phyloP scores from a whole-genome alignment of 2,113 vertebrate genomes.

The Cyprinus carpio region DNA sequence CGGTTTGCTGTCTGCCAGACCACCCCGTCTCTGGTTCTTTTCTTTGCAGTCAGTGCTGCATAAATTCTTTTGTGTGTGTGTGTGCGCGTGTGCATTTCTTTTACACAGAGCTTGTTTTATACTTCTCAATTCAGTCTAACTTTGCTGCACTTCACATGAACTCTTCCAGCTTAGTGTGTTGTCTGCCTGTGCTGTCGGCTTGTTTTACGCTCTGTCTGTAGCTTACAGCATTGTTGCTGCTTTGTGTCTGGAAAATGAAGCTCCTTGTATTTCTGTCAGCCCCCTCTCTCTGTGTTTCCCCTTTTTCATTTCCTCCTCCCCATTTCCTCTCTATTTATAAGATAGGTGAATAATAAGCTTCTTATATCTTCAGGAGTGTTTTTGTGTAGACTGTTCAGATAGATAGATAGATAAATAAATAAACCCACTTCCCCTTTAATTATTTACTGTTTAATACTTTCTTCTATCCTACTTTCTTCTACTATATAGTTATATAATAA shows the following conservation, averaged over 20 bases:
- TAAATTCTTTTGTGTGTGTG: not conserved
- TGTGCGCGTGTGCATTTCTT: not conserved
- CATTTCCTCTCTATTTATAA: not conserved
- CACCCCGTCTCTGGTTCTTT: not conserved
- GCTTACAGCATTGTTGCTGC: slow-evolving; percentile 36
- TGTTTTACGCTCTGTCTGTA: slow-evolving; percentile 45
- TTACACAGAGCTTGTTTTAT: not conserved
- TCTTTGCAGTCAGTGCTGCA: not conserved
- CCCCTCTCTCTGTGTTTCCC: slow-evolving; percentile 33
- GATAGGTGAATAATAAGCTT: not conserved
- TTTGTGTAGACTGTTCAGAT: not conserved
- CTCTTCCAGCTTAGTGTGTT: not conserved
- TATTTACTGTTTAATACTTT: not conserved
- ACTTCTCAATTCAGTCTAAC: not conserved
- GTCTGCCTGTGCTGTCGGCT: slow-evolving; percentile 12
- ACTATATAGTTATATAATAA: too few relatives aligned
- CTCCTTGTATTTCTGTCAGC: slow-evolving; percentile 1
- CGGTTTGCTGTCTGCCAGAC: slow-evolving; percentile 9
- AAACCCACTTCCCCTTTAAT: not conserved
- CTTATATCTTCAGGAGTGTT: not conserved
- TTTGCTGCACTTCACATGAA: slow-evolving; percentile 41
- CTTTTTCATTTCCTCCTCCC: not conserved
- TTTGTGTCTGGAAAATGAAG: slow-evolving; percentile 24
- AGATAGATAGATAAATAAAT: not conserved
- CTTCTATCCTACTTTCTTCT: not conserved